A percentile compares a stretch with the other conserved stretches of the same genome.
phyloP scores from a whole-genome alignment of 2,888 invertebrate genomes.

The Lepidonotus clava region DNA sequence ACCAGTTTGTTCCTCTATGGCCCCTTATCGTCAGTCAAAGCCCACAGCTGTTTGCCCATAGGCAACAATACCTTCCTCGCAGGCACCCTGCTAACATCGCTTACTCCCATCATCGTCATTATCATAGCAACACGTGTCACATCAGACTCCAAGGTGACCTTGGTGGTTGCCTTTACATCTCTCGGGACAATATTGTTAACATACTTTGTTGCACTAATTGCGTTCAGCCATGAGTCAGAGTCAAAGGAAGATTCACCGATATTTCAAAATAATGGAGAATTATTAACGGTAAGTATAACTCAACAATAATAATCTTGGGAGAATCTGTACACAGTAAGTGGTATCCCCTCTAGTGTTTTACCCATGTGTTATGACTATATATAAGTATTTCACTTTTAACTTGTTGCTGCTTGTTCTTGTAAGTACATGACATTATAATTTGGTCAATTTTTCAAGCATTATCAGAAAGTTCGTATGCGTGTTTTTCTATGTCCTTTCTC shows the following conservation, averaged over 20 bases:
- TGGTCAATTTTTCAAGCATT: too few relatives aligned
- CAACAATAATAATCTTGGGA: too few relatives aligned
- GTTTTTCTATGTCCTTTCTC: too few relatives aligned
- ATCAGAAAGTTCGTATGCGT: too few relatives aligned
- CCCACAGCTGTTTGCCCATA: conserved; percentile 60
- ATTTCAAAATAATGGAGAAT: conserved; percentile 60
- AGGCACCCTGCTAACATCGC: conserved; percentile 57
- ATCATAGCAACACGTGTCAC: conserved; percentile 52
- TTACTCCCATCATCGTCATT: conserved; percentile 56
- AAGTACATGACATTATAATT: too few relatives aligned
- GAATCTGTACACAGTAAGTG: too few relatives aligned
- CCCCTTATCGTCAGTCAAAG: conserved; percentile 59
- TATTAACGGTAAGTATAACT: conserved; percentile 59
- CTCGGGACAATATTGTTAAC: conserved; percentile 63
- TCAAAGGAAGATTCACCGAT: conserved; percentile 59
- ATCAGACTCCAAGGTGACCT: conserved; percentile 56
- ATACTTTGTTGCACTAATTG: conserved; percentile 64
- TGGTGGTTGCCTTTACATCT: conserved; percentile 63
- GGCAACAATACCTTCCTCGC: conserved; percentile 59
- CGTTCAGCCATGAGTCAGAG: conserved; percentile 61
- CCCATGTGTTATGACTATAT: too few relatives aligned
- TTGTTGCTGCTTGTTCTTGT: too few relatives aligned
- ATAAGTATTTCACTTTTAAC: too few relatives aligned
- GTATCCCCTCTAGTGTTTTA: too few relatives aligned
- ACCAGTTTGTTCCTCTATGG: conserved; percentile 57